Percentiles rank a stretch among this genome's conserved stretches.
Evolutionary conservation across 1,140 invertebrate species (phyloP).

Genomic region (Yoshiicerus persimilis): DNA sequence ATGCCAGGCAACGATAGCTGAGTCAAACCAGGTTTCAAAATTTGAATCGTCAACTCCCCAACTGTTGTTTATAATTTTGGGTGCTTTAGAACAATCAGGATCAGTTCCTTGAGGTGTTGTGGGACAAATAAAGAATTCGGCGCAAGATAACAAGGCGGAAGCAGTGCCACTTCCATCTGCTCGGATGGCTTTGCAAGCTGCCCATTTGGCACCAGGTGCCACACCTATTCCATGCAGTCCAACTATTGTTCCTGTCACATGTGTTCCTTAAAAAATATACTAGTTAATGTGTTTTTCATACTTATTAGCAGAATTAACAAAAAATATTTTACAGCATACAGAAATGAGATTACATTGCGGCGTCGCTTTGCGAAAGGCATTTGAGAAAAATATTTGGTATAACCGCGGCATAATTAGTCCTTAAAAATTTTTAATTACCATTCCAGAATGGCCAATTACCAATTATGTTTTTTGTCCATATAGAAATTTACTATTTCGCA

Average conservation of each 20-base stretch:
- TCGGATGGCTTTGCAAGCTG: not conserved
- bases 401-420: no score
- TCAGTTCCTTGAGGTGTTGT: slow-evolving; percentile 8
- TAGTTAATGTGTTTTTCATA: no score
- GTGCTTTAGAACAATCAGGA: slow-evolving; percentile 1
- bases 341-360: no score
- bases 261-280: not conserved
- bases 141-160: not conserved
- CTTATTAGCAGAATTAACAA: no score
- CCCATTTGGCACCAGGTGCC: not conserved
- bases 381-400: no score
- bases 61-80: slow-evolving; percentile 27
- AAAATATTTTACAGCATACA: no score
- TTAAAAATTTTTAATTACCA: no score
- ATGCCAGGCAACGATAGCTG: not conserved
- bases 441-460: no score
- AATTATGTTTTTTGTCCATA: no score
- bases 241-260: not conserved
- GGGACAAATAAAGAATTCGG: not conserved
- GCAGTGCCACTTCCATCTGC: not conserved
- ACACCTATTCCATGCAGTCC: not conserved
- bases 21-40: not conserved
- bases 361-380: no score
- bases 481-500: no score
- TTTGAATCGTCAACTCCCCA: not conserved